Percentiles rank a stretch among this genome's conserved stretches.
Conservation (phyloP, 2,888 invertebrate genomes). For the Erebia aethiops region DNA sequence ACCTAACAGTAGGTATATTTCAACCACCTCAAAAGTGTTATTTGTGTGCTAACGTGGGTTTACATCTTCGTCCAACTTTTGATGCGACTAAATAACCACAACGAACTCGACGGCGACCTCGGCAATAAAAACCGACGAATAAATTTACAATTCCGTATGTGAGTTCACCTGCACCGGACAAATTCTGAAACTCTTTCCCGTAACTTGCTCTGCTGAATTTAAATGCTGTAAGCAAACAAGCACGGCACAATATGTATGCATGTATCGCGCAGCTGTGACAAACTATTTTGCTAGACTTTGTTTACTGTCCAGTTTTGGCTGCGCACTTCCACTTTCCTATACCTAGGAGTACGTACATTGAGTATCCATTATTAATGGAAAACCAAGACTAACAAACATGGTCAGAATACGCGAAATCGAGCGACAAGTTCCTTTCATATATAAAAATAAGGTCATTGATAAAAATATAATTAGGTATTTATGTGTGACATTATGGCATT, state of each 20-base stretch:
- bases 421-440: neutral
- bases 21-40: too few relatives aligned
- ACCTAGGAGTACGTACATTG: neutral
- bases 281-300: slow-evolving; percentile 48
- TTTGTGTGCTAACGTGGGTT: too few relatives aligned
- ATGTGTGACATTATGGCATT: too few relatives aligned
- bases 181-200: slow-evolving; percentile 75
- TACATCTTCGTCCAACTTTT: neutral
- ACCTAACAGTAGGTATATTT: too few relatives aligned
- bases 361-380: slow-evolving; percentile 6
- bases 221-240: slow-evolving; percentile 58
- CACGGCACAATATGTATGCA: slow-evolving; percentile 48
- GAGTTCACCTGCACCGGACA: slow-evolving; percentile 71
- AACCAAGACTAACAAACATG: neutral
- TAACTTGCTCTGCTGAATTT: slow-evolving; percentile 56
- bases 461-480: too few relatives aligned
- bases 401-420: neutral
- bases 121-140: slow-evolving; percentile 61
- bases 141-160: slow-evolving; percentile 77
- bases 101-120: slow-evolving; percentile 27
- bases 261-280: slow-evolving; percentile 43
- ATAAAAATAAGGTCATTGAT: too few relatives aligned
- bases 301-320: slow-evolving; percentile 47
- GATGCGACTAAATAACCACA: slow-evolving; percentile 33
- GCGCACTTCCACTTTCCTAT: slow-evolving; percentile 24